These are phyloP conservation scores for Teleiodes luculella DNA, from an alignment of 2,888 invertebrate species.

Conservation along the genomic window DNA sequence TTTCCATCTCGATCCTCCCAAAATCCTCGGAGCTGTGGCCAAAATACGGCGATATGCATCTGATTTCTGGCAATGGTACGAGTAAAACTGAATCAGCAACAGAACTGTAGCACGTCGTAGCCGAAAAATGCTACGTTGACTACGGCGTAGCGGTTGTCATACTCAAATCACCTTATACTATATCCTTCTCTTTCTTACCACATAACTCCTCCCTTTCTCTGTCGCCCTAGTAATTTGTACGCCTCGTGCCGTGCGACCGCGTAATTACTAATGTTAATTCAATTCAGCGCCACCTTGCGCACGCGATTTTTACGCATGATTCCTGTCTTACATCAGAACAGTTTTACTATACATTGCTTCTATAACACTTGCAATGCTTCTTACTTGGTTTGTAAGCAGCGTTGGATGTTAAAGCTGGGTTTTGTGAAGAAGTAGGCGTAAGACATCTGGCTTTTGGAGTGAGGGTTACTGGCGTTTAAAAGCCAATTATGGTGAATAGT, in stretches of 20 bases:
- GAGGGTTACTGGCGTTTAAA: slow-evolving; percentile 5
- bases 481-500: slow-evolving; percentile 4
- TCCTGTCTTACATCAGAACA: too few species aligned
- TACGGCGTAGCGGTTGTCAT: too few species aligned
- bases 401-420: slow-evolving; percentile 11
- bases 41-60: too few species aligned
- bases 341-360: too few species aligned
- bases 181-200: background rate
- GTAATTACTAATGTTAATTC: slow-evolving; percentile 41
- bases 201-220: background rate
- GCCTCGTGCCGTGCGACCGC: slow-evolving; percentile 23
- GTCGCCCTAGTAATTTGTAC: slow-evolving; percentile 13
- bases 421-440: slow-evolving; percentile 15
- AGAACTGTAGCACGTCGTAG: background rate
- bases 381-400: too few species aligned
- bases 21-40: too few species aligned
- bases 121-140: too few species aligned
- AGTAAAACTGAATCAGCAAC: too few species aligned
- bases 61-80: too few species aligned
- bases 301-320: slow-evolving; percentile 29
- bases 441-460: background rate
- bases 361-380: too few species aligned
- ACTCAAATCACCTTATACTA: background rate
- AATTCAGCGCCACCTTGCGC: slow-evolving; percentile 32
- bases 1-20: too few species aligned